These are phyloP conservation scores for Helostoma temminkii DNA, from an alignment of 2,797 vertebrate species.

Conservation along the genomic window DNA sequence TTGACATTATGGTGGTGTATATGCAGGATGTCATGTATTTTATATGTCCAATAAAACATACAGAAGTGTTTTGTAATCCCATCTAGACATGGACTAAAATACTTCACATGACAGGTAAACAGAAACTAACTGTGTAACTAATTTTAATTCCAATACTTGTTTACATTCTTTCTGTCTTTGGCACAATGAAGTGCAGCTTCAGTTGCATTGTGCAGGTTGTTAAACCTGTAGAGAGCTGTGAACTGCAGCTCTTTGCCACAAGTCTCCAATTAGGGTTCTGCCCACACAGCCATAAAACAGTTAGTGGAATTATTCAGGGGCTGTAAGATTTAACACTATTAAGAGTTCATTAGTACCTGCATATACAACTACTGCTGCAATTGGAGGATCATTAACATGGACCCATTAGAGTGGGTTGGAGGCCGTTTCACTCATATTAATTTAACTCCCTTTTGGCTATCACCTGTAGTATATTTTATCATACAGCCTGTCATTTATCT, in stretches of 20 bases:
- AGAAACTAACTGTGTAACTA: not conserved
- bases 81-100: not conserved
- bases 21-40: not conserved
- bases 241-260: constrained; percentile 77
- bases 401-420: constrained; percentile 58
- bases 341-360: constrained; percentile 86
- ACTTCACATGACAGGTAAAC: not conserved
- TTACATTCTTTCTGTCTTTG: constrained; percentile 20
- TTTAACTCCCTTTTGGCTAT: constrained; percentile 41
- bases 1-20: not conserved
- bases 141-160: constrained; percentile 8
- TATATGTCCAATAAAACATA: not conserved
- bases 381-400: constrained; percentile 76
- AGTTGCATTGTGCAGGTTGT: constrained; percentile 67
- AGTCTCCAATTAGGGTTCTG: constrained; percentile 86
- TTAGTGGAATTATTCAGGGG: constrained; percentile 84
- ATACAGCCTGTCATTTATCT: not conserved
- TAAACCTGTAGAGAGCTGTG: constrained; percentile 74
- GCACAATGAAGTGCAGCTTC: constrained; percentile 47
- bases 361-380: constrained; percentile 67
- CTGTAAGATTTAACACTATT: constrained; percentile 85
- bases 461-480: constrained; percentile 10
- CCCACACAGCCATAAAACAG: constrained; percentile 86
- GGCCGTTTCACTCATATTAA: constrained; percentile 57
- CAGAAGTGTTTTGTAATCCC: not conserved